A percentile compares a stretch with the other conserved stretches of the same genome.
These are phyloP conservation scores for Plagiodera versicolora DNA, from an alignment of 2,888 invertebrate genomes.

Conservation along the genomic window DNA sequence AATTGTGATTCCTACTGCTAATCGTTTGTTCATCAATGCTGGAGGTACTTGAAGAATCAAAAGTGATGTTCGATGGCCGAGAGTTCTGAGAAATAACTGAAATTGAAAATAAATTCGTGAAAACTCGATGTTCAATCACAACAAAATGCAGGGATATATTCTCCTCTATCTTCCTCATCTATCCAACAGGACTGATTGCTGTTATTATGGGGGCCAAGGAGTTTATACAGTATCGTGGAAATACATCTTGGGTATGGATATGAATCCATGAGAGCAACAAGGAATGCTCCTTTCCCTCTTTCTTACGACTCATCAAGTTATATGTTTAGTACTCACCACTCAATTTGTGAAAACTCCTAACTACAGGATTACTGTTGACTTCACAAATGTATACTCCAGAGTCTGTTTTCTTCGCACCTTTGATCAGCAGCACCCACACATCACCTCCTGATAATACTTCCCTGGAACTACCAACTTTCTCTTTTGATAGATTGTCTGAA, in stretches of 20 bases:
- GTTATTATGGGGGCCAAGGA: too few species aligned
- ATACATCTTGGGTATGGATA: too few species aligned
- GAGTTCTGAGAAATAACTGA: conserved; percentile 66
- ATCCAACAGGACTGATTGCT: too few species aligned
- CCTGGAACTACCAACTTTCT: conserved; percentile 29
- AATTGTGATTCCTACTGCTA: conserved; percentile 66
- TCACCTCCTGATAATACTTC: conserved; percentile 66
- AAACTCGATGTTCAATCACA: too few species aligned
- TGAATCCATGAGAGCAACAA: too few species aligned
- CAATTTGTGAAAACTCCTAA: conserved; percentile 77
- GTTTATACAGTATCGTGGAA: too few species aligned
- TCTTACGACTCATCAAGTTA: too few species aligned
- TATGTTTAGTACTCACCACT: conserved; percentile 61
- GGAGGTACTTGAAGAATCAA: conserved; percentile 48
- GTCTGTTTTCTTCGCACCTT: conserved; percentile 68
- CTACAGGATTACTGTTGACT: conserved; percentile 77
- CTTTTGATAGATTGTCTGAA: conserved; percentile 14
- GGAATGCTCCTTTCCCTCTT: too few species aligned
- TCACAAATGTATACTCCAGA: conserved; percentile 82
- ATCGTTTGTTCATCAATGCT: conserved; percentile 47
- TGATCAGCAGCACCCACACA: conserved; percentile 83
- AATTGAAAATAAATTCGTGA: conserved; percentile 33
- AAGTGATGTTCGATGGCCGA: conserved; percentile 61
- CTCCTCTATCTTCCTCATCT: too few species aligned
- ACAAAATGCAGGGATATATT: too few species aligned